Base-by-base conservation (phyloP, 2,888 invertebrate species). In the Sesia apiformis region DNA sequence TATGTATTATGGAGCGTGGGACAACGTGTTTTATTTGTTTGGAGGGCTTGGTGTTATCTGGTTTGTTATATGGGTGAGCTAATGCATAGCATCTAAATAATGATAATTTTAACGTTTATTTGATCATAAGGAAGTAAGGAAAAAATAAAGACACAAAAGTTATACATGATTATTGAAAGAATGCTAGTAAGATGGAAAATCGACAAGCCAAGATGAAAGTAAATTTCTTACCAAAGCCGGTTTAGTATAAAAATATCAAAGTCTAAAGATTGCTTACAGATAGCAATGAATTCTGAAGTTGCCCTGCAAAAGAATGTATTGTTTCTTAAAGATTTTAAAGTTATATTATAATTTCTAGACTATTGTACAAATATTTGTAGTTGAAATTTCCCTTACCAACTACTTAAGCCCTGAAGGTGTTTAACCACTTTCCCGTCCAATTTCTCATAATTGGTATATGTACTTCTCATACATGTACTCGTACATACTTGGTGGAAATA, bases 11-110 rank as follows among this genome's bases (percentile, higher is more conserved):
- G 87, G 86, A 1, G 82, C 77, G 50, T 92, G 92, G 92, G 90
- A 91, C 38, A 76, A 89, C 51, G 91, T 92, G 0, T 92, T 92
- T 67, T 92, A 92, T 59, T 63, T 91, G 60, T 92, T 92, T 63
- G 92, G 92, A 50, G 79, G 74, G 3, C 53, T 91, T 0, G 91
- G 91, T 3, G 59, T 91, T 0, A 3, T 82, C 1, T 92, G 91
- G 91, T 91, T 90, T 63, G 39, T 85, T 2, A 57, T 90, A 40
- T 91, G 91, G 90, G 82, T 90, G 63, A 74, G 78, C 70, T 39
- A 3, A 6, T 42, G 7, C 7, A 5, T 6, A 42, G 7, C 5
- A 6, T 42, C 7, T 42, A 7, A 3, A 6, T 42, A 23, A 23
- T 23, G 42, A 42, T 6, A 6, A 6, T 6, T 42, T 42, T 42